Conservation (phyloP, 2,113 vertebrate genomes). For the Labeo rohita region DNA sequence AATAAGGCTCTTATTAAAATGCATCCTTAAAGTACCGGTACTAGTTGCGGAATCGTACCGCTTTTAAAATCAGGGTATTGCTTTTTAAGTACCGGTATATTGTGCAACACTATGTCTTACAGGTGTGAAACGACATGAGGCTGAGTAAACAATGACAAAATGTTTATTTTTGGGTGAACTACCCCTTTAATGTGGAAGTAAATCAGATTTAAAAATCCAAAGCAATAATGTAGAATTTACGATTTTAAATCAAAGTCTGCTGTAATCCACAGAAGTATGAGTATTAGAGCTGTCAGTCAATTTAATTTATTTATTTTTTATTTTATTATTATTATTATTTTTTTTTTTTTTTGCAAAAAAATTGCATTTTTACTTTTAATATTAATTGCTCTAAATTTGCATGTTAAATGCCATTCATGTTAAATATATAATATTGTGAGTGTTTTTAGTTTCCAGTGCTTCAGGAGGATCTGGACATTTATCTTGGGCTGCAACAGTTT, state of each 20-base stretch:
- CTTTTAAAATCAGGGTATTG: too few species aligned
- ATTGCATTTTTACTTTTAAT: background rate
- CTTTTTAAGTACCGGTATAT: too few species aligned
- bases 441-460: constrained; percentile 90
- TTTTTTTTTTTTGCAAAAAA: too few species aligned
- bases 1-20: too few species aligned
- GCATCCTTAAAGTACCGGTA: too few species aligned
- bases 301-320: too few species aligned
- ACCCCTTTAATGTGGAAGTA: background rate
- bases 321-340: too few species aligned
- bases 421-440: background rate
- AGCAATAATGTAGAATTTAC: background rate
- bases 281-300: background rate
- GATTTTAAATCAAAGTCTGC: background rate
- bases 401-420: background rate
- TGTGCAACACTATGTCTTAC: too few species aligned
- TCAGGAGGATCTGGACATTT: constrained; percentile 95
- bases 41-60: too few species aligned
- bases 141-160: too few species aligned
- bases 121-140: too few species aligned
- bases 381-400: background rate
- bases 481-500: constrained; percentile 95
- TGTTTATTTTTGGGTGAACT: too few species aligned
- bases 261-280: background rate
- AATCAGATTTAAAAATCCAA: background rate